Evolutionary conservation across 2,888 invertebrate genomes (phyloP).

Genomic region (Andrena marginata): DNA sequence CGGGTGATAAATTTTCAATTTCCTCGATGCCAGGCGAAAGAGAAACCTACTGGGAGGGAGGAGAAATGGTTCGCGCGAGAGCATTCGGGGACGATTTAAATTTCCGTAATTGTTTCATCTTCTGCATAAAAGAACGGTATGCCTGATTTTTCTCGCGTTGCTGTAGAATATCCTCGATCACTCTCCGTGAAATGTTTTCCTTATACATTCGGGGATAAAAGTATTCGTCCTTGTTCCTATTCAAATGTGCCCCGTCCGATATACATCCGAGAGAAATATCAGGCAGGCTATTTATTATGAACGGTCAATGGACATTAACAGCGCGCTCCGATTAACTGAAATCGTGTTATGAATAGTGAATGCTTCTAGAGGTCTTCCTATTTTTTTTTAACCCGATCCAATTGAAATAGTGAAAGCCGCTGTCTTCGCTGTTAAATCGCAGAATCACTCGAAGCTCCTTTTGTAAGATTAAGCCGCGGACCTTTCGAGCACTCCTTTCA

Average conservation of each 20-base stretch:
- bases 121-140: background rate
- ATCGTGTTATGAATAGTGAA: slow-evolving; percentile 30
- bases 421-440: slow-evolving; percentile 21
- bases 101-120: slow-evolving; percentile 39
- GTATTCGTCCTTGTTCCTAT: slow-evolving; percentile 10
- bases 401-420: slow-evolving; percentile 27
- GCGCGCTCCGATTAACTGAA: slow-evolving; percentile 31
- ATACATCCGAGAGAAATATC: slow-evolving; percentile 14
- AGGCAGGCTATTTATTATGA: slow-evolving; percentile 29
- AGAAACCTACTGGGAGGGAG: background rate
- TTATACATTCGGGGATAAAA: slow-evolving; percentile 6
- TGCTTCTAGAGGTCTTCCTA: background rate
- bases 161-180: background rate
- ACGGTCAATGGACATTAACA: slow-evolving; percentile 32
- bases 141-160: background rate
- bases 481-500: background rate
- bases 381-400: background rate
- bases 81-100: slow-evolving; percentile 5
- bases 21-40: slow-evolving; percentile 26
- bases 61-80: background rate
- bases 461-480: slow-evolving; percentile 29
- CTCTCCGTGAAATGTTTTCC: background rate
- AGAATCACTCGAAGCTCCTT: slow-evolving; percentile 17
- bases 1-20: slow-evolving; percentile 61
- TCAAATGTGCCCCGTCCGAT: slow-evolving; percentile 7